Evolutionary conservation across 1,140 invertebrate genomes (phyloP), one percentile per base, ranked within the genome.

Genomic region (Drosophila orena): DNA sequence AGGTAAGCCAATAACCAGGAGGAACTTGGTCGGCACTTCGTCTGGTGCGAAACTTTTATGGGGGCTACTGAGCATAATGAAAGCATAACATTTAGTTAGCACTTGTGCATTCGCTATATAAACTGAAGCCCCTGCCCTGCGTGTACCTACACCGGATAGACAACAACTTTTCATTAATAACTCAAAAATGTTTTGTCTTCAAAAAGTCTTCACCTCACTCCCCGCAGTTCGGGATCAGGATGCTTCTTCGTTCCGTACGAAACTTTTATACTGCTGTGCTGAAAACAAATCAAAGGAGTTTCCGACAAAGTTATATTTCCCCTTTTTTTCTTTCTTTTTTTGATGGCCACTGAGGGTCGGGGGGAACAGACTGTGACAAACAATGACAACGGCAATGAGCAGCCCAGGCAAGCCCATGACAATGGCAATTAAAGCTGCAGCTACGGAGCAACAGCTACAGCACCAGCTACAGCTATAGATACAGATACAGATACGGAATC

Each of bases 51-150:
- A 72, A 81, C 66, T 73, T 60, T 57, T 68, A 30, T 52, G 35
- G 30, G n/a, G 44, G 52, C 60, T 66, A 54, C 83, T 68, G 77
- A 83, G 62, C 83, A 88, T 88, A 89, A 88, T 88, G 83, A 88
- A 88, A 88, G 81, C 83, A 86, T 88, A 88, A 86, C 83, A 86
- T 86, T 86, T 86, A 89, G 83, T 86, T 86, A 89, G 83, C 84
- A 89, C 79, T 83, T 76, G 65, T 79, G 65, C 83, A 88, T 86
- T 88, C 76, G 70, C 64, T 42, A 69, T 88, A 61, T 59, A 83
- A 79, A 66, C 49, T 40, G 35, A 20, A n/a, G 40, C n/a, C 12
- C 37, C 17, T 4, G 2, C 42, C 38, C 69, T 59, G 34, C 27
- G 22, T 44, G 56, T 37, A 27, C 30, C 30, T 8, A 20, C 37